These are phyloP conservation scores for Colaptes auratus DNA, from an alignment of 2,113 vertebrate genomes.

Conservation along the genomic window DNA sequence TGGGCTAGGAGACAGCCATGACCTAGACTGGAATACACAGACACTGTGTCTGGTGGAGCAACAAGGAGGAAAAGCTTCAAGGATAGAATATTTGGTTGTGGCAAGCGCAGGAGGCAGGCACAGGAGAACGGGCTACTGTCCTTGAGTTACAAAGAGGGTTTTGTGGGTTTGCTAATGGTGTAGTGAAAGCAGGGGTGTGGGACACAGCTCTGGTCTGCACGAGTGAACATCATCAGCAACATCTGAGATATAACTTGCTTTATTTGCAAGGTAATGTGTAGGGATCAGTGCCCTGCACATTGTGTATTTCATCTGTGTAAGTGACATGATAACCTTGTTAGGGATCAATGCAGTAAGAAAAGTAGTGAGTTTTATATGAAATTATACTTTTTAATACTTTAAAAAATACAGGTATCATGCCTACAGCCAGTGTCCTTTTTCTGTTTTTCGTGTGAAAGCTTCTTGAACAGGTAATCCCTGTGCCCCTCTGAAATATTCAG, in stretches of 20 bases:
- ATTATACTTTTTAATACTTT: background rate
- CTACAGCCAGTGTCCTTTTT: background rate
- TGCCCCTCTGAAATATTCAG: background rate
- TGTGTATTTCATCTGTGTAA: background rate
- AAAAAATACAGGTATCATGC: background rate
- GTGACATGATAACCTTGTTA: background rate
- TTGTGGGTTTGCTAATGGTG: background rate
- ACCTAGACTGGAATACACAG: accelerated
- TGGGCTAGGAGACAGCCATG: background rate
- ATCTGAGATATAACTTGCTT: background rate
- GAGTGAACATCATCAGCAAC: background rate
- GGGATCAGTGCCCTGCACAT: background rate
- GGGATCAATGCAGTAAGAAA: background rate
- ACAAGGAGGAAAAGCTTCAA: background rate
- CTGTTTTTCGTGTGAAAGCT: background rate
- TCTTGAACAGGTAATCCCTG: background rate
- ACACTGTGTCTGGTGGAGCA: no score
- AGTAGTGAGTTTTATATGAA: background rate
- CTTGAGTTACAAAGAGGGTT: background rate
- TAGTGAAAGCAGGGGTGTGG: background rate
- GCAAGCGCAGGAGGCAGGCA: background rate
- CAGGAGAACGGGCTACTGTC: background rate
- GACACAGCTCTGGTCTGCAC: background rate
- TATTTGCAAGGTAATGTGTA: background rate
- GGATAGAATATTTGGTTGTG: background rate